phyloP scores from a whole-genome alignment of 2,113 vertebrate species.

The Microcebus griseorufus region DNA sequence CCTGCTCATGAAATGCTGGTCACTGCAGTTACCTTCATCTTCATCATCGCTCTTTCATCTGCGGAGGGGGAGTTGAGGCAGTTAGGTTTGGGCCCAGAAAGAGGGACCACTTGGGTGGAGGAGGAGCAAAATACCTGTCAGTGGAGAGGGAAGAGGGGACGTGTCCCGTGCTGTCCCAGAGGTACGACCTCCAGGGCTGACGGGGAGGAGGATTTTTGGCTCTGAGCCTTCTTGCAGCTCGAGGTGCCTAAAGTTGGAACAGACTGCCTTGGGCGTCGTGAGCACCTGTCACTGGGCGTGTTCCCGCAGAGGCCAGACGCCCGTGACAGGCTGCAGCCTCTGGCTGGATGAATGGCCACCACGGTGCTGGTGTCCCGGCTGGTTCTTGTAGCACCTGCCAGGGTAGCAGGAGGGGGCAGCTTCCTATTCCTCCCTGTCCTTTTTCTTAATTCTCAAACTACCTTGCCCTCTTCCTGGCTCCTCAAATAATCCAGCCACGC shows the following conservation, averaged over 20 bases:
- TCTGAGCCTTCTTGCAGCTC: neutral
- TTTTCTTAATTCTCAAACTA: neutral
- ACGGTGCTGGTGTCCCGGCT: neutral
- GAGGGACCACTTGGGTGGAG: accelerated
- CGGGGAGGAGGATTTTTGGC: neutral
- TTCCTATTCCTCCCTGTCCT: neutral
- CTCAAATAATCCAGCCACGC: neutral
- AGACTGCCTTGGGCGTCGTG: accelerated
- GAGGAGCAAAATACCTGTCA: accelerated
- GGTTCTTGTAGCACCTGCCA: neutral
- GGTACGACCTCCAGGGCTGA: accelerated
- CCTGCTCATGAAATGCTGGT: neutral
- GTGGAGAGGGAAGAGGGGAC: neutral
- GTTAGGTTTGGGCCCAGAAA: neutral
- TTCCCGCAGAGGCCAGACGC: neutral
- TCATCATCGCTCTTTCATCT: neutral
- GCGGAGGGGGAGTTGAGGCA: neutral
- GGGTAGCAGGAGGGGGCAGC: accelerated
- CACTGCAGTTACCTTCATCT: neutral
- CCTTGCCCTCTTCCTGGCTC: neutral
- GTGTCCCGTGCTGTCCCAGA: accelerated
- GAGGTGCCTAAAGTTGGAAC: accelerated
- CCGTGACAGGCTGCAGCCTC: neutral
- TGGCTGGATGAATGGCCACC: accelerated
- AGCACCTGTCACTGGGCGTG: neutral